These are phyloP conservation scores for Perdita meconis DNA, from an alignment of 2,888 invertebrate genomes.

Conservation along the genomic window DNA sequence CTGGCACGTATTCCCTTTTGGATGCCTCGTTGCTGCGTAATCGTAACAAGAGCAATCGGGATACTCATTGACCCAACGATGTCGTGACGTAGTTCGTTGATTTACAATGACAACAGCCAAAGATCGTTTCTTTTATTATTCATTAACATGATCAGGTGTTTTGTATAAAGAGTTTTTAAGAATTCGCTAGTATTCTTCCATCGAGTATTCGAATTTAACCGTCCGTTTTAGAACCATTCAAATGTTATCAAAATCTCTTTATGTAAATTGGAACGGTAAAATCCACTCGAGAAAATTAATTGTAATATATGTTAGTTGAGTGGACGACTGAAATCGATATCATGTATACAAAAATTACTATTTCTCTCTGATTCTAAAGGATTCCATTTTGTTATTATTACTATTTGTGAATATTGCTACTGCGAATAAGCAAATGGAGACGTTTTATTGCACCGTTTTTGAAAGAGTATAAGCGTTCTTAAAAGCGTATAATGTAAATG, in stretches of 20 bases:
- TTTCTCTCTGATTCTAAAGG: slow-evolving; percentile 31
- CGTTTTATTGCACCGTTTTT: slow-evolving; percentile 9
- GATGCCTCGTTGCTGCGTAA: slow-evolving; percentile 83
- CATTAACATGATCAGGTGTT: slow-evolving; percentile 29
- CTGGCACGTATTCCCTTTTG: slow-evolving; percentile 92
- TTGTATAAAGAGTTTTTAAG: slow-evolving; percentile 38
- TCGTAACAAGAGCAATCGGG: slow-evolving; percentile 74
- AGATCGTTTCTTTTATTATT: slow-evolving; percentile 55
- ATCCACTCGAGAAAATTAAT: slow-evolving; percentile 24
- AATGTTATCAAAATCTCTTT: slow-evolving; percentile 37
- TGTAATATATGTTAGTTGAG: slow-evolving; percentile 39
- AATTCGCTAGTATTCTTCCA: slow-evolving; percentile 39
- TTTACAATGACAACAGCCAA: slow-evolving; percentile 59
- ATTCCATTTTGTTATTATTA: slow-evolving; percentile 47
- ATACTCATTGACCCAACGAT: slow-evolving; percentile 48
- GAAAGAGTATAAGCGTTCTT: slow-evolving; percentile 30
- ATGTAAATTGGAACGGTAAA: slow-evolving; percentile 32
- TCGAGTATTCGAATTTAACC: slow-evolving; percentile 61
- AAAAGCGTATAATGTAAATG: slow-evolving; percentile 17
- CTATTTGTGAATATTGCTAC: slow-evolving; percentile 33
- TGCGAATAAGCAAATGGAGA: slow-evolving; percentile 20
- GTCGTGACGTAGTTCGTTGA: slow-evolving; percentile 15
- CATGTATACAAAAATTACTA: too few relatives aligned
- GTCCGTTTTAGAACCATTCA: slow-evolving; percentile 49
- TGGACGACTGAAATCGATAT: slow-evolving; percentile 65